These are phyloP conservation scores for Austrolebias charrua DNA, from an alignment of 2,797 vertebrate genomes.

Conservation along the genomic window DNA sequence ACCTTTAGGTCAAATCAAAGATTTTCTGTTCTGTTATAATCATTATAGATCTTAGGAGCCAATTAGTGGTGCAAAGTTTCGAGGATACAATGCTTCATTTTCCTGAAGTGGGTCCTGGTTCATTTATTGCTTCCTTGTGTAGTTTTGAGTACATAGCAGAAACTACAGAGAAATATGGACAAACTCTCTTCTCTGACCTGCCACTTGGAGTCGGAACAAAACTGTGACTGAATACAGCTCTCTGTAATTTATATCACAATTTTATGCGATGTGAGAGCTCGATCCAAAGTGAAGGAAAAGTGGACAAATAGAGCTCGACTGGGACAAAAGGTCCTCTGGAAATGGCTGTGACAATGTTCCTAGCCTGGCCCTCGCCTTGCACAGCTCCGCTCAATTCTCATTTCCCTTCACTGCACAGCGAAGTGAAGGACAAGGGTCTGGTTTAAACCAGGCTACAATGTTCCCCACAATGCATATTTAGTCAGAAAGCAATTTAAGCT, in stretches of 20 bases:
- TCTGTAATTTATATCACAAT: constrained; percentile 26
- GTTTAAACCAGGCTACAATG: too few relatives aligned
- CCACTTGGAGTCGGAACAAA: constrained; percentile 25
- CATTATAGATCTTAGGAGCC: constrained; percentile 31
- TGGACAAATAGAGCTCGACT: not conserved
- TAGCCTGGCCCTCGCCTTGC: too few relatives aligned
- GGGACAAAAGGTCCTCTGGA: constrained; percentile 8
- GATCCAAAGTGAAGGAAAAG: constrained; percentile 14
- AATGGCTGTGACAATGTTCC: constrained; percentile 14
- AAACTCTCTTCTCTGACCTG: constrained; percentile 22
- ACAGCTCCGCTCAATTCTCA: too few relatives aligned
- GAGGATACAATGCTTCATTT: constrained; percentile 9
- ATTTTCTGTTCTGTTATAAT: constrained; percentile 37
- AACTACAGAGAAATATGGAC: constrained; percentile 28
- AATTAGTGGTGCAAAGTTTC: constrained; percentile 53
- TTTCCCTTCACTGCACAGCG: too few relatives aligned
- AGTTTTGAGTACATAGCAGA: constrained; percentile 39
- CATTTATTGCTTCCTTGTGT: constrained; percentile 60
- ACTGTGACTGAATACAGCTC: constrained; percentile 35
- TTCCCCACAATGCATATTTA: constrained; percentile 23
- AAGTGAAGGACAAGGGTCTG: too few relatives aligned
- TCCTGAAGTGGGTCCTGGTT: constrained; percentile 48
- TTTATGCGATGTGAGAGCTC: constrained; percentile 15
- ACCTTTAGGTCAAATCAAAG: constrained; percentile 24
- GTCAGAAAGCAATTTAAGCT: constrained; percentile 35